A percentile compares a stretch with the other conserved stretches of the same genome.
Conservation (phyloP, 2,888 invertebrate genomes). For the Magallana nippona region DNA sequence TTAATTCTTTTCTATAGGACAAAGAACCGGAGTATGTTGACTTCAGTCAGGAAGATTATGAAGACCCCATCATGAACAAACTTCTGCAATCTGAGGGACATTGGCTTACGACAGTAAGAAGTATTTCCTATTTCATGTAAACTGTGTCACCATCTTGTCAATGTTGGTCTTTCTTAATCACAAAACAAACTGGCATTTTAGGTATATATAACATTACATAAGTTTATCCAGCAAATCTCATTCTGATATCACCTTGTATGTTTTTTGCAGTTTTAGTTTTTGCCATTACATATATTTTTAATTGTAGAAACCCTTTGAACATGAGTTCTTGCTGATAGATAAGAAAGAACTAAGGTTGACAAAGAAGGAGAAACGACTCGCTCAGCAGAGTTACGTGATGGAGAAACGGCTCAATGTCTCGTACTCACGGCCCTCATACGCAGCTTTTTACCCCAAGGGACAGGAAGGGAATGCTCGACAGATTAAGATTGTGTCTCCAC, state of each 20-base stretch:
- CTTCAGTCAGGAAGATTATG: slow-evolving; percentile 87
- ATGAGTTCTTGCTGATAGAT: slow-evolving; percentile 95
- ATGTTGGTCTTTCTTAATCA: no score
- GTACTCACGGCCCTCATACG: slow-evolving; percentile 76
- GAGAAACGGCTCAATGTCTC: slow-evolving; percentile 87
- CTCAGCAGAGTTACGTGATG: slow-evolving; percentile 94
- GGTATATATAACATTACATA: no score
- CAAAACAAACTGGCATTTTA: no score
- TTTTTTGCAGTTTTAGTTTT: slow-evolving; percentile 1
- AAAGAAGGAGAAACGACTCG: slow-evolving; percentile 94
- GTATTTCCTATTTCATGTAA: neutral
- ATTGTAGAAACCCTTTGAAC: slow-evolving; percentile 89
- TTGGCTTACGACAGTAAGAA: slow-evolving; percentile 81
- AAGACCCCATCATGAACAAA: slow-evolving; percentile 91
- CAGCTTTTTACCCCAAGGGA: slow-evolving; percentile 72
- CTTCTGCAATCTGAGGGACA: slow-evolving; percentile 81
- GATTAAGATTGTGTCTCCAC: slow-evolving; percentile 36
- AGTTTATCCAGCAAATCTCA: no score
- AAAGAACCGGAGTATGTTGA: slow-evolving; percentile 86
- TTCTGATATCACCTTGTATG: neutral
- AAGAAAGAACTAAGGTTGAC: slow-evolving; percentile 96
- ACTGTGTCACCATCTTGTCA: no score
- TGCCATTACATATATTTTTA: no score
- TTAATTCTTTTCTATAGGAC: slow-evolving; percentile 80
- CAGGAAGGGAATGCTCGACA: slow-evolving; percentile 50